Evolutionary conservation across 2,797 vertebrate species (phyloP).

Genomic region (Babyrousa celebensis): DNA sequence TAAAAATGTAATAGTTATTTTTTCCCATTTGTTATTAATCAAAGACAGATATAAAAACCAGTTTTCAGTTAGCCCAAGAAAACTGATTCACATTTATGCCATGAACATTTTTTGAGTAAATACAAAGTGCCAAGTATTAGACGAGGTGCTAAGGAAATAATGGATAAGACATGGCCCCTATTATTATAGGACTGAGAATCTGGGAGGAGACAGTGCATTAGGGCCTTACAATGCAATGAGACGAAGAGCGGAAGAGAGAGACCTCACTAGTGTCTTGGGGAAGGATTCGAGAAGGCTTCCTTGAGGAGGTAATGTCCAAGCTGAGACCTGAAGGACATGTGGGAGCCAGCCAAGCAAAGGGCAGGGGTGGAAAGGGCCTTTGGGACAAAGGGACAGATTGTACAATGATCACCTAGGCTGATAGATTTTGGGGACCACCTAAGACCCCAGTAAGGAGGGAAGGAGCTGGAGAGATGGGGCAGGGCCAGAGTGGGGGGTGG

Average conservation of each 20-base stretch:
- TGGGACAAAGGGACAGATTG: not conserved
- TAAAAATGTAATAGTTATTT: not conserved
- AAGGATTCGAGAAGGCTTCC: not conserved
- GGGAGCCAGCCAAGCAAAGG: not conserved
- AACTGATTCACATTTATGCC: not conserved
- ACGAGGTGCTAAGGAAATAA: not conserved
- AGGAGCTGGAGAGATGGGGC: not conserved
- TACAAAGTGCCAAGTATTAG: not conserved
- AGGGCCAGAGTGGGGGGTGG: not conserved
- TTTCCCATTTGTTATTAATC: slow-evolving; percentile 12
- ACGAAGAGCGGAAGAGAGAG: not conserved
- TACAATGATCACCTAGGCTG: not conserved
- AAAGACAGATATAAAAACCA: slow-evolving; percentile 19
- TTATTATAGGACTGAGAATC: not conserved
- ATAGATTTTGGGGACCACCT: not conserved
- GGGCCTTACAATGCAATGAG: not conserved
- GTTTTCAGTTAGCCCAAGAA: slow-evolving; percentile 21
- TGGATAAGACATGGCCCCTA: not conserved
- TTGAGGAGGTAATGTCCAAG: not conserved
- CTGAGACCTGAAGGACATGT: not conserved
- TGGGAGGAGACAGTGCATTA: not conserved
- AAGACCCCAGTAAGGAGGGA: not conserved
- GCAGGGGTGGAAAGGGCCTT: not conserved
- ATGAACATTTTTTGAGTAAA: slow-evolving; percentile 21
- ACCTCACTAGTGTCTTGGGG: not conserved